These are phyloP conservation scores for Balaenoptera acutorostrata DNA, from an alignment of 2,113 vertebrate species.

Conservation along the genomic window DNA sequence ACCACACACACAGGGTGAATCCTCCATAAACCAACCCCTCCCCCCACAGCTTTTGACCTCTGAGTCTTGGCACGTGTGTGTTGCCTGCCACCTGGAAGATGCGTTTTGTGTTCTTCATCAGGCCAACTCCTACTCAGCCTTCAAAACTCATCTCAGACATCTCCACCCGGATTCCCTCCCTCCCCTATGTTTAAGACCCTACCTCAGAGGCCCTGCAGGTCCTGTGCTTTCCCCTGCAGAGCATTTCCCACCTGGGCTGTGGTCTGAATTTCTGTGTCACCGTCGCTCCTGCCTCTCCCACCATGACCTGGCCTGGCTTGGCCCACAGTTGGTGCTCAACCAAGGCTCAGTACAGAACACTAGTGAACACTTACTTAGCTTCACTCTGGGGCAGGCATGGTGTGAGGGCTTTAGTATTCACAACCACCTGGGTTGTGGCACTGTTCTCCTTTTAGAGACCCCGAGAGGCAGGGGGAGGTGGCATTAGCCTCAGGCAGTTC, in stretches of 20 bases:
- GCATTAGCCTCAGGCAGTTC: background rate
- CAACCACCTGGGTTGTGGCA: too few species aligned
- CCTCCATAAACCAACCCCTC: background rate
- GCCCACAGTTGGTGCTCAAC: background rate
- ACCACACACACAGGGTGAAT: background rate
- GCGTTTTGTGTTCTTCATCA: background rate
- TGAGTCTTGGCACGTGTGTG: background rate
- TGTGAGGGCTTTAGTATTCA: background rate
- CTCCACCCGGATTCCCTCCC: accelerated
- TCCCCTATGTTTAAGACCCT: background rate
- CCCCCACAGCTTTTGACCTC: background rate
- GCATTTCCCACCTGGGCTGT: background rate
- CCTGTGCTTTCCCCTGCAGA: background rate
- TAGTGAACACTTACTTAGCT: background rate
- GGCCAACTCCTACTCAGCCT: background rate
- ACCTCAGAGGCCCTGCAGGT: background rate
- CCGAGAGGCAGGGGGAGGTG: background rate
- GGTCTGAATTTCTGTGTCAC: background rate
- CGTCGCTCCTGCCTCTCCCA: background rate
- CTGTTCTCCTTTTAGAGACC: background rate
- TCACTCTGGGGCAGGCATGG: background rate
- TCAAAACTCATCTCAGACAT: background rate
- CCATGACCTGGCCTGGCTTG: background rate
- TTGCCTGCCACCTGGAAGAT: background rate
- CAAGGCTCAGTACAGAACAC: background rate